phyloP scores from a whole-genome alignment of 2,113 vertebrate species.

The Boulengerochromis microlepis region DNA sequence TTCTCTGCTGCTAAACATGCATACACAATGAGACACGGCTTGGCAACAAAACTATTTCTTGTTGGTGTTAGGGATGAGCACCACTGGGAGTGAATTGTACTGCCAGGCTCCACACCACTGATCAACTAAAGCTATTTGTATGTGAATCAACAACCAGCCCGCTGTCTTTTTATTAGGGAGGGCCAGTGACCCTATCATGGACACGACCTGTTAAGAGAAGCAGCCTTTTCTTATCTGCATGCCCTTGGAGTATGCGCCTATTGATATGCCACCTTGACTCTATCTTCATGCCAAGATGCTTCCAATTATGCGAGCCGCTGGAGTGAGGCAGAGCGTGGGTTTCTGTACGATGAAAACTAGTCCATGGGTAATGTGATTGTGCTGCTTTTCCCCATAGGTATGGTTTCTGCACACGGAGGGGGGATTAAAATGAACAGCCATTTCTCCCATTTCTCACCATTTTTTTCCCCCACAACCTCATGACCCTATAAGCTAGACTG shows the following conservation, averaged over 20 bases:
- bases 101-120: slow-evolving; percentile 19
- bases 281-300: slow-evolving; percentile 76
- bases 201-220: slow-evolving; percentile 56
- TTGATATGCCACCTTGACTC: slow-evolving; percentile 73
- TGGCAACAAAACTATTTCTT: slow-evolving; percentile 25
- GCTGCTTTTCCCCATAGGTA: slow-evolving; percentile 19
- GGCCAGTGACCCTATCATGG: slow-evolving; percentile 58
- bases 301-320: slow-evolving; percentile 75
- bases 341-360: slow-evolving; percentile 58
- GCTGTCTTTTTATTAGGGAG: slow-evolving; percentile 41
- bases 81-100: slow-evolving; percentile 11
- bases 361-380: slow-evolving; percentile 58
- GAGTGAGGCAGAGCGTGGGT: slow-evolving; percentile 70
- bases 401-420: slow-evolving; percentile 12
- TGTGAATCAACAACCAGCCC: slow-evolving; percentile 33
- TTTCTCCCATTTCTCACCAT: slow-evolving; percentile 16
- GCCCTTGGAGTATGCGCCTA: slow-evolving; percentile 70
- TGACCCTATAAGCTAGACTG: slow-evolving; percentile 13
- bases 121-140: slow-evolving; percentile 46
- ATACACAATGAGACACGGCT: slow-evolving; percentile 25
- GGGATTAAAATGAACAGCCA: slow-evolving; percentile 23
- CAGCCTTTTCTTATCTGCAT: slow-evolving; percentile 64
- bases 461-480: background rate
- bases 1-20: background rate
- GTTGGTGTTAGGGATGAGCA: slow-evolving; percentile 32